phyloP scores from a whole-genome alignment of 2,888 invertebrate species.

The Odontomyia ornata region DNA sequence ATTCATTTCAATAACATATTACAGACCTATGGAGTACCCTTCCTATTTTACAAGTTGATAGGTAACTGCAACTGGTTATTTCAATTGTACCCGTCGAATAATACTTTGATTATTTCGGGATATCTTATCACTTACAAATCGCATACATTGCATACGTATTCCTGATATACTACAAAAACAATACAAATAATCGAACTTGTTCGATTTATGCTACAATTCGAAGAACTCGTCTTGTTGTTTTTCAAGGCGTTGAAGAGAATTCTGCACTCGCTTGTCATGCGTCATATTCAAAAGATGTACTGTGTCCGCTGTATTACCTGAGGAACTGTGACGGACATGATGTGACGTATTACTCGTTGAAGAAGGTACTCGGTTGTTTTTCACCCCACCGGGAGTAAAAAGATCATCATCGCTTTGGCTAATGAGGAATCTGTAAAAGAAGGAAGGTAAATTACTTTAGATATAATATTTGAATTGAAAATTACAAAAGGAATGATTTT shows the following conservation, averaged over 20 bases:
- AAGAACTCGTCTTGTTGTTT: constrained; percentile 89
- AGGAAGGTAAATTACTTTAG: neutral
- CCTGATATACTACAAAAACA: constrained; percentile 42
- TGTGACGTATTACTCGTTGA: constrained; percentile 60
- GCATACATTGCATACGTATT: constrained; percentile 39
- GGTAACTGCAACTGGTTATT: neutral
- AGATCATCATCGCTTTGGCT: constrained; percentile 61
- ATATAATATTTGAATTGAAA: constrained; percentile 11
- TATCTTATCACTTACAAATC: constrained; percentile 35
- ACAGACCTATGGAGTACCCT: neutral
- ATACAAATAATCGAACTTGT: constrained; percentile 42
- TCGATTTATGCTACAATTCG: constrained; percentile 80
- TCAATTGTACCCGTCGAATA: constrained; percentile 34
- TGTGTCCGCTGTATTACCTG: constrained; percentile 67
- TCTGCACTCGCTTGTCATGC: constrained; percentile 81
- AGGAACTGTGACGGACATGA: constrained; percentile 61
- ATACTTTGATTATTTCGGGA: constrained; percentile 22
- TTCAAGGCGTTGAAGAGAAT: constrained; percentile 82
- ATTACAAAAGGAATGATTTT: too few relatives aligned
- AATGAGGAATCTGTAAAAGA: constrained; percentile 56
- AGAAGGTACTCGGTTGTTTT: constrained; percentile 51
- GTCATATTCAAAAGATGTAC: constrained; percentile 71
- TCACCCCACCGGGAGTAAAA: constrained; percentile 57
- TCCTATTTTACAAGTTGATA: neutral
- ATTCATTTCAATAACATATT: neutral